Base-by-base conservation (phyloP, 2,113 vertebrate genomes). In the Syngnathus floridae region DNA sequence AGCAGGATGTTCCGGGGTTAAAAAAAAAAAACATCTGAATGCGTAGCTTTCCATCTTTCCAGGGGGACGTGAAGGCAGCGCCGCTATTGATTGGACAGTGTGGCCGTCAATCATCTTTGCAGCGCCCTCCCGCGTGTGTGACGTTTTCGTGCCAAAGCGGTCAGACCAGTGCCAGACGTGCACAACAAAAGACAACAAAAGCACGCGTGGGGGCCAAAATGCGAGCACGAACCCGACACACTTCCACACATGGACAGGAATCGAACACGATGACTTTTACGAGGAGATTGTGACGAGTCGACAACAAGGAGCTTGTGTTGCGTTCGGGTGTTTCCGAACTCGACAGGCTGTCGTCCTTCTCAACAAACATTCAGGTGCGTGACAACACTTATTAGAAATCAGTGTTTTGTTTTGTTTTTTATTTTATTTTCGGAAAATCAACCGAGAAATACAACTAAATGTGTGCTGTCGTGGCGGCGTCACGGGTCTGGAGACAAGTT, bases 121-220 rank as follows among this genome's bases (percentile, higher is more conserved):
- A 41, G 65, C 58, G 65, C 80, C 89, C 85, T 56, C 88, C 90
- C 77, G 78, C 72, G 59, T 71, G 79, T 8, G 59, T 90, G 89
- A 90, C 90, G 90, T 89, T 54, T 43, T 54, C 58, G 65, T 59
- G 75, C 72, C 78, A 86, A 87, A 90, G 87, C 87, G 85, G 83
- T 67, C 78, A 85, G 81, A 78, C 82, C 78, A 87, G 87, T 74
- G 79, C 75, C 79, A 83, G 72, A 77, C 84, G 82, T 79, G 87
- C 88, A 90, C 88, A 90, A 90, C 51, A 90, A 88, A 86, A 78
- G 77, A 87, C 83, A 90, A 91, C 86, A 91, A 91, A 82, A 91
- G 88, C 83, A 69, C 64, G 80, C 69, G 78, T 82, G 71, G 77
- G 72, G 69, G 40, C 7, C 11, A 83, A 87, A 84, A 85, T 81